These are phyloP conservation scores for Orestias chungarensis DNA, from an alignment of 2,797 vertebrate species.

Conservation along the genomic window DNA sequence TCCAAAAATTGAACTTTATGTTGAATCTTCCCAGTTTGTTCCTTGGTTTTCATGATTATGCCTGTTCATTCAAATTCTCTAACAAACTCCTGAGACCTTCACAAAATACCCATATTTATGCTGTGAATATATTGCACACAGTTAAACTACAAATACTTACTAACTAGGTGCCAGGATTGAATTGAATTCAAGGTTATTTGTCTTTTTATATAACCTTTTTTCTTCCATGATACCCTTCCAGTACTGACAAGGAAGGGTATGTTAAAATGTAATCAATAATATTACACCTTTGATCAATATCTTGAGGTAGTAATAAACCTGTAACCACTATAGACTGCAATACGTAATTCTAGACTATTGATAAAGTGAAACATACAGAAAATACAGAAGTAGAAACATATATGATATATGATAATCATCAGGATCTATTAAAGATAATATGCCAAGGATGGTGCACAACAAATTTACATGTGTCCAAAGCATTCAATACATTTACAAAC, in stretches of 20 bases:
- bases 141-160: background rate
- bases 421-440: background rate
- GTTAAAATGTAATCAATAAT: background rate
- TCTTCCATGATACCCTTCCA: too few relatives aligned
- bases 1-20: too few relatives aligned
- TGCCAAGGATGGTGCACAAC: background rate
- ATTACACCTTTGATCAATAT: background rate
- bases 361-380: background rate
- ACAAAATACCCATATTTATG: too few relatives aligned
- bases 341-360: background rate
- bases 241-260: background rate
- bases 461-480: background rate
- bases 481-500: background rate
- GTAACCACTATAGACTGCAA: background rate
- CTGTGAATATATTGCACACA: too few relatives aligned
- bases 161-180: background rate
- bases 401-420: background rate
- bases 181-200: background rate
- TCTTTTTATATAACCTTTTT: background rate
- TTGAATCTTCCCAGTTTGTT: background rate
- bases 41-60: background rate
- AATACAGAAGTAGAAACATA: background rate
- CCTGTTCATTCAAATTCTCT: background rate
- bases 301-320: background rate
- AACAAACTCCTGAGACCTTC: too few relatives aligned